A percentile compares a stretch with the other conserved stretches of the same genome.
These are phyloP conservation scores for Heliconius hermathena DNA, from an alignment of 1,140 invertebrate species.

Conservation along the genomic window DNA sequence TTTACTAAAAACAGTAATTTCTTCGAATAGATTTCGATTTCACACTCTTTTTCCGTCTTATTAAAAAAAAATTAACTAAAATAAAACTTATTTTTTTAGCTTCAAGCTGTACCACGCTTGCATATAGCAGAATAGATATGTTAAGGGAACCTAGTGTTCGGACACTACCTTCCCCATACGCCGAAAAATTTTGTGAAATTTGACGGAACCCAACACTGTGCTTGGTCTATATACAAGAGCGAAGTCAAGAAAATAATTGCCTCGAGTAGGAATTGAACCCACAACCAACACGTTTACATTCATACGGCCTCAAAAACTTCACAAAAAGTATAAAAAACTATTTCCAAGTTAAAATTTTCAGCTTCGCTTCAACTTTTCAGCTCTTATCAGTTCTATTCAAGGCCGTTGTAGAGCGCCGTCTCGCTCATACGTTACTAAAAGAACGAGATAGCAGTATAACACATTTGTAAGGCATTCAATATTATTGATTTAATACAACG, in stretches of 20 bases:
- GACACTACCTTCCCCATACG: background rate
- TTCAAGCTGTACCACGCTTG: background rate
- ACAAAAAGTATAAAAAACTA: conserved; percentile 3
- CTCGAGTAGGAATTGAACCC: background rate
- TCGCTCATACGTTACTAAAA: background rate
- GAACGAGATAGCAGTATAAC: background rate
- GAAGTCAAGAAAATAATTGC: background rate
- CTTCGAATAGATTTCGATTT: too few species aligned
- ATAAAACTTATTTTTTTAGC: background rate
- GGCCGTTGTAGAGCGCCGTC: conserved; percentile 6
- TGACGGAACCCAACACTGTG: background rate
- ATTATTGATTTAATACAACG: conserved; percentile 9
- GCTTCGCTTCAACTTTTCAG: conserved; percentile 6
- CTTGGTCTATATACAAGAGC: background rate
- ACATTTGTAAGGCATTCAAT: conserved; percentile 13
- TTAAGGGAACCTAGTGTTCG: background rate
- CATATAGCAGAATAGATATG: background rate
- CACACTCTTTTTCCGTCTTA: too few species aligned
- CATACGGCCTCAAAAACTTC: background rate
- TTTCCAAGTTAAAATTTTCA: background rate
- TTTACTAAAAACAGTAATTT: too few species aligned
- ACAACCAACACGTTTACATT: too few species aligned
- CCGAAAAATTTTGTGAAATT: background rate
- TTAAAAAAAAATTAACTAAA: too few species aligned
- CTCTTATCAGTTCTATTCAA: conserved; percentile 4